A percentile compares a stretch with the other conserved stretches of the same genome.
Conservation (phyloP, 1,140 invertebrate species). For the Anastrepha ludens region DNA sequence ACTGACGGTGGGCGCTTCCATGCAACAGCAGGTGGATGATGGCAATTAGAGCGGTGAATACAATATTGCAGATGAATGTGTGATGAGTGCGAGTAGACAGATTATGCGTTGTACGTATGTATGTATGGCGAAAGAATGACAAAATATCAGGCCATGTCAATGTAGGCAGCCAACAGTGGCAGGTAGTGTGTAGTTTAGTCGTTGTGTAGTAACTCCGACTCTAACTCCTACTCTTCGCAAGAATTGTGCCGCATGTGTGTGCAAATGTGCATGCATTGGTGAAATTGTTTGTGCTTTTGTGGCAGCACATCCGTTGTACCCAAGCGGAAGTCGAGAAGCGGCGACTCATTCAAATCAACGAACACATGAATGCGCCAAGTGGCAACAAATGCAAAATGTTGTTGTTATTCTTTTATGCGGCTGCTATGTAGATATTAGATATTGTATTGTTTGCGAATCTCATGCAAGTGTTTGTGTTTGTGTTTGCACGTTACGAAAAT, state of each 20-base stretch:
- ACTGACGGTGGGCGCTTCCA: not conserved
- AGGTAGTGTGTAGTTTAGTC: not conserved
- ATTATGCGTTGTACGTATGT: not conserved
- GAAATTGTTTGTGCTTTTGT: constrained; percentile 21
- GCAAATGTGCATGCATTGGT: not conserved
- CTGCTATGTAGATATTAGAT: not conserved
- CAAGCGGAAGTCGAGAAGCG: constrained; percentile 12
- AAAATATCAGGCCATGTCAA: not conserved
- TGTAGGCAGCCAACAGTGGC: not conserved
- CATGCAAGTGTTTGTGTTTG: not conserved
- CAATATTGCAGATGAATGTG: not conserved
- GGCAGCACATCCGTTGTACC: constrained; percentile 29
- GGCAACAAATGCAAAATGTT: not conserved
- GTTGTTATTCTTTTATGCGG: not conserved
- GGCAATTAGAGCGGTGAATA: constrained; percentile 34
- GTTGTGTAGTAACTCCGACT: not conserved
- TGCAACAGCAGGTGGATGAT: constrained; percentile 39
- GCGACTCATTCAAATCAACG: constrained; percentile 38
- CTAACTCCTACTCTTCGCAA: too few relatives aligned
- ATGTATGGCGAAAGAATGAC: not conserved
- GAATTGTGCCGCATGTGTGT: not conserved
- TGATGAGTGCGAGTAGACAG: not conserved
- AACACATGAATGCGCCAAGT: constrained; percentile 8
- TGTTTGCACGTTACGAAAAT: not conserved
- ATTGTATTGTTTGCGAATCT: not conserved